Evolutionary conservation across 2,888 invertebrate genomes (phyloP), one percentile per base, ranked within the genome.

Genomic region (Mimas tiliae): DNA sequence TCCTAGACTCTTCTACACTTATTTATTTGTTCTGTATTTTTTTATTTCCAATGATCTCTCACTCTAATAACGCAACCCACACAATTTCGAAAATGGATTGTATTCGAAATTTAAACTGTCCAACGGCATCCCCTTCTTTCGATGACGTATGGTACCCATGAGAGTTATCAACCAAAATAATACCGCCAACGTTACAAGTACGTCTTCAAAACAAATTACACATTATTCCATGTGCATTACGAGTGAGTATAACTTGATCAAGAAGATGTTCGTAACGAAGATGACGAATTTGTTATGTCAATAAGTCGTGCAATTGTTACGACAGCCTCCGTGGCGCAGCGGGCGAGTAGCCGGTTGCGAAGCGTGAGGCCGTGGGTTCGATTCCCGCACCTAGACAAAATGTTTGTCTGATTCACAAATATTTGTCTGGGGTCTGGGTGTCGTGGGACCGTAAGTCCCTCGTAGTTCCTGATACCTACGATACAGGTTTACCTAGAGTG

Each of bases 21-120:
- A n/a, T n/a, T n/a, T n/a, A n/a, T n/a, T n/a, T n/a, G n/a, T n/a
- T n/a, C n/a, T 11, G 1, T 45, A 12, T 45, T 45, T 14, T 45
- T 19, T 42, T 21, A 9, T 42, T 58, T 19, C 12, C 19, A 42
- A 42, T 19, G 42, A 58, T 19, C 38, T 34, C 53, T 11, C 58
- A 42, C 42, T 19, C 19, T 58, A 42, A 42, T 58, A 42, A 58
- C 42, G 6, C 58, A 42, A 58, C 38, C 42, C 67, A 69, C 70
- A 74, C 71, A 78, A 84, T 84, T 83, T 83, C 64, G 78, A 82
- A 86, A 88, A 89, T 89, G 85, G 85, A 87, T 85, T 75, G 81
- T 72, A 81, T 87, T 84, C 86, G 74, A 87, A 91, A 89, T 91
- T 90, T 89, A 87, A 90, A 90, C 87, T 89, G 89, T 87, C 87